Evolutionary conservation across 1,140 invertebrate species (phyloP).

Genomic region (Sycophaga agraensis): DNA sequence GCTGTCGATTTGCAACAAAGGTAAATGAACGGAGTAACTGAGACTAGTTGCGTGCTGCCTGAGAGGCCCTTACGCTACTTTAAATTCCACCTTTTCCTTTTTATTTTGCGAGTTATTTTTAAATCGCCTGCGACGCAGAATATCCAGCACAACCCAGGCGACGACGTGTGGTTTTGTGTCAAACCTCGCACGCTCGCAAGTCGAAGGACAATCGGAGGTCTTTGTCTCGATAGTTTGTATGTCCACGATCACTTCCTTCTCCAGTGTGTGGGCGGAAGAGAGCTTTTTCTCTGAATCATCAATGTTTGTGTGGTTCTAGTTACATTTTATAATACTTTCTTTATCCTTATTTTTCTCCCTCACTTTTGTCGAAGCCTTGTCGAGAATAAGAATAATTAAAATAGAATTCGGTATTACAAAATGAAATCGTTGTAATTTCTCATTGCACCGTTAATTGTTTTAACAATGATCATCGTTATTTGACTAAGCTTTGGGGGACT

Average conservation of each 20-base stretch:
- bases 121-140: constrained; percentile 37
- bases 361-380: too few species aligned
- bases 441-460: neutral
- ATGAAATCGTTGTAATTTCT: too few species aligned
- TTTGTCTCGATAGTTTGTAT: too few species aligned
- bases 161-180: constrained; percentile 8
- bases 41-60: too few species aligned
- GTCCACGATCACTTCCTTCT: neutral
- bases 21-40: too few species aligned
- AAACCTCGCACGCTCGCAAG: neutral
- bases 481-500: neutral
- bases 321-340: neutral
- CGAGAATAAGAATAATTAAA: too few species aligned
- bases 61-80: too few species aligned
- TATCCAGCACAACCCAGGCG: neutral
- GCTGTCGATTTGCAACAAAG: too few species aligned
- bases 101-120: constrained; percentile 41
- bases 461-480: neutral
- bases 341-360: neutral
- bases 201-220: too few species aligned
- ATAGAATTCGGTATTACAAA: too few species aligned
- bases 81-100: too few species aligned
- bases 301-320: neutral
- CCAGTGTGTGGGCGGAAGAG: too few species aligned
- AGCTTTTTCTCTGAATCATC: neutral